These are phyloP conservation scores for Lagopus leucura DNA, from an alignment of 2,113 vertebrate species.

Conservation along the genomic window DNA sequence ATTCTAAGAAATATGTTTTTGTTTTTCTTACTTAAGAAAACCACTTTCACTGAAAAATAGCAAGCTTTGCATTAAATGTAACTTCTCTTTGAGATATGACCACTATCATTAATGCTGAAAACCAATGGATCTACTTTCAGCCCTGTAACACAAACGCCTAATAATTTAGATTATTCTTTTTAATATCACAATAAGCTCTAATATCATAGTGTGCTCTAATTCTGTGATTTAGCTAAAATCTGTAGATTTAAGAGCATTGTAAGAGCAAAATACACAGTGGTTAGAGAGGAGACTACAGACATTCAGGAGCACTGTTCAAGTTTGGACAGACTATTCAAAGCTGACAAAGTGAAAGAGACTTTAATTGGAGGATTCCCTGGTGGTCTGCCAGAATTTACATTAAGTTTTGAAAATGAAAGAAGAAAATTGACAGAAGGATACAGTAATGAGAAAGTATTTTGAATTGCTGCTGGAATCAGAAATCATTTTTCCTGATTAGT, in stretches of 20 bases:
- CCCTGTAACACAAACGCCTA: background rate
- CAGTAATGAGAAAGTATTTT: background rate
- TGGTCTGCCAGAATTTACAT: fast-evolving
- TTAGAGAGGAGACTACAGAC: background rate
- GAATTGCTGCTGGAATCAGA: background rate
- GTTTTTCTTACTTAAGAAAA: background rate
- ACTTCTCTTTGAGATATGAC: background rate
- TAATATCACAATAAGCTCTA: background rate
- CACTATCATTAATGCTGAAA: background rate
- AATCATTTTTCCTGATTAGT: background rate
- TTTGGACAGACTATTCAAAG: background rate
- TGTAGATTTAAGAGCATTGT: background rate
- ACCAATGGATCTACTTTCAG: background rate
- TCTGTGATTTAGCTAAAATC: background rate
- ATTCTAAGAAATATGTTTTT: background rate
- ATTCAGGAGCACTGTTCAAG: background rate
- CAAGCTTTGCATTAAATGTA: background rate
- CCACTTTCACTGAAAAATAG: background rate
- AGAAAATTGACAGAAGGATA: background rate
- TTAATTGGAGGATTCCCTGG: background rate
- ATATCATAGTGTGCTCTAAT: background rate
- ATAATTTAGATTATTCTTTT: background rate
- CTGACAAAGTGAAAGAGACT: background rate
- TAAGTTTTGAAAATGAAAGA: background rate
- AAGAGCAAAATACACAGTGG: background rate